These are phyloP conservation scores for Phrynocephalus vlangalii DNA, from an alignment of 2,797 vertebrate species.

Conservation along the genomic window DNA sequence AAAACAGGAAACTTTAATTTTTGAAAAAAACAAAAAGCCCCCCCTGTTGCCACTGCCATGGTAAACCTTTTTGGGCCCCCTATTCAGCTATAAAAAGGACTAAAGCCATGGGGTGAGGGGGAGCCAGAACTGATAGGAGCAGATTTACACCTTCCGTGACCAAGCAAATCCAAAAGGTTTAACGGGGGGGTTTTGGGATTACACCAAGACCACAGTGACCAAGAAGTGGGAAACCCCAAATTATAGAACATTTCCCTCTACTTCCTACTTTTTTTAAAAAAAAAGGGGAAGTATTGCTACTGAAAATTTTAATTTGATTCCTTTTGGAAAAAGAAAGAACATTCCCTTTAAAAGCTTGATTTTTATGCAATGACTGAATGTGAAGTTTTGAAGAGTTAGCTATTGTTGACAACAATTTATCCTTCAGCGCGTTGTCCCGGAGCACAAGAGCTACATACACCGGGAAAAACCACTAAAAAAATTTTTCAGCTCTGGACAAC, in stretches of 20 bases:
- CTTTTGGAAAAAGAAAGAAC: neutral
- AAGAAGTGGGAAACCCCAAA: neutral
- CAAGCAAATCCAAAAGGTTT: neutral
- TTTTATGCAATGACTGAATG: neutral
- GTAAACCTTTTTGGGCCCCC: neutral
- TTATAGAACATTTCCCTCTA: neutral
- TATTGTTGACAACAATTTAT: constrained; percentile 53
- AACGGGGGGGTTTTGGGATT: neutral
- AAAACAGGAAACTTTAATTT: too few relatives aligned
- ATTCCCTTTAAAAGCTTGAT: neutral
- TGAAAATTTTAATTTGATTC: neutral
- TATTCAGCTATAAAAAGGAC: neutral
- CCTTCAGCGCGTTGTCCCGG: constrained; percentile 73
- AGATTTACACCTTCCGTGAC: neutral
- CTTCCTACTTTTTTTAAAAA: neutral
- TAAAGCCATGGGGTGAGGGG: neutral
- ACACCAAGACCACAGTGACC: neutral
- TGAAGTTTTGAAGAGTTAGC: neutral
- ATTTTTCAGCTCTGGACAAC: constrained; percentile 86
- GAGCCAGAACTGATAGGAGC: neutral
- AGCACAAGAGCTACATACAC: constrained; percentile 85
- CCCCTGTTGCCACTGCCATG: too few relatives aligned
- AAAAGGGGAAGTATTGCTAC: neutral
- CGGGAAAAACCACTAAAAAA: constrained; percentile 84
- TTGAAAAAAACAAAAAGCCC: too few relatives aligned